Conservation (phyloP, 2,888 invertebrate species). For the Bombyx huttoni region DNA sequence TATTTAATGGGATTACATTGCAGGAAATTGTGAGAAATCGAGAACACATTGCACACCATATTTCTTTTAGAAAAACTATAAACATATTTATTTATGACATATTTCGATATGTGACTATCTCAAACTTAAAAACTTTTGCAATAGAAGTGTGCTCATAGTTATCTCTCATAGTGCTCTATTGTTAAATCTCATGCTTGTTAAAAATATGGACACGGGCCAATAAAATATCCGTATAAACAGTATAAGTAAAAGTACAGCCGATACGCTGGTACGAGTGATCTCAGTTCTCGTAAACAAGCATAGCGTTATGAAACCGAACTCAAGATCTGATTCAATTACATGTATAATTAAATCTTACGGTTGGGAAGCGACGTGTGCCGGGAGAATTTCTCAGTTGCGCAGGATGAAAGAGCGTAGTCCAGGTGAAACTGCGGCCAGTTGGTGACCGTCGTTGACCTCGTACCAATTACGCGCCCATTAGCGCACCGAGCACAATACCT, state of each 20-base stretch:
- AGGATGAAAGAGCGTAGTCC: conserved; percentile 20
- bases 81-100: no score
- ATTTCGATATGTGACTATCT: no score
- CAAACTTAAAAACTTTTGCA: no score
- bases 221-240: neutral
- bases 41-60: no score
- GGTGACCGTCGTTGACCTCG: conserved; percentile 47
- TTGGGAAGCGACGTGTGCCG: conserved; percentile 18
- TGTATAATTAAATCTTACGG: conserved; percentile 39
- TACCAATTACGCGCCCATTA: conserved; percentile 62
- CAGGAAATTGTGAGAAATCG: no score
- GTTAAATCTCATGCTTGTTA: neutral
- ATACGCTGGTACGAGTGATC: conserved; percentile 8
- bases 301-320: conserved; percentile 28
- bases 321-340: conserved; percentile 33
- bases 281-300: conserved; percentile 18
- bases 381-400: conserved; percentile 12
- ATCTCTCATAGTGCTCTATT: no score
- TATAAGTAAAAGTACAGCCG: neutral
- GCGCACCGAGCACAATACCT: conserved; percentile 50
- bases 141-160: no score
- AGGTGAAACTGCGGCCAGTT: conserved; percentile 26
- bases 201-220: neutral
- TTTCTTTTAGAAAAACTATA: no score
- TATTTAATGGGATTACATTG: no score